These are phyloP conservation scores for Priocnemis perturbator DNA, from an alignment of 2,888 invertebrate species.

Conservation along the genomic window DNA sequence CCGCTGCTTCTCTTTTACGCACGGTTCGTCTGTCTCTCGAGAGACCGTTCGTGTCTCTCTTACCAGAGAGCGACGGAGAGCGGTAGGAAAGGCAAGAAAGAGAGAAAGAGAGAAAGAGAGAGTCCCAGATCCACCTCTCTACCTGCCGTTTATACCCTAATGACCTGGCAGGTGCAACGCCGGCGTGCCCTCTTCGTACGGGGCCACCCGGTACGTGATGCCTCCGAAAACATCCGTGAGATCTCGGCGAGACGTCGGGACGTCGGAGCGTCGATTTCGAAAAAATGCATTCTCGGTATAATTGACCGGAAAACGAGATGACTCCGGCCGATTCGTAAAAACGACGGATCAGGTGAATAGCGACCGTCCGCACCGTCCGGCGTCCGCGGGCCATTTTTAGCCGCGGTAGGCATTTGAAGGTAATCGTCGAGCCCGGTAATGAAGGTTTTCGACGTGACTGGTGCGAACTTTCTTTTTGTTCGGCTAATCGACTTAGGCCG, in stretches of 20 bases:
- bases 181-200: constrained; percentile 44
- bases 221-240: constrained; percentile 51
- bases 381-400: not conserved
- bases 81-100: constrained; percentile 4
- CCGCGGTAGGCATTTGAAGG: not conserved
- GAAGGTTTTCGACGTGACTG: too few species aligned
- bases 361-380: too few species aligned
- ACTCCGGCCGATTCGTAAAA: constrained; percentile 11
- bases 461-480: too few species aligned
- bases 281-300: constrained; percentile 30
- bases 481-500: too few species aligned
- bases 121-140: constrained; percentile 49
- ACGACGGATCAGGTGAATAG: constrained; percentile 25
- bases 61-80: not conserved
- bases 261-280: constrained; percentile 6
- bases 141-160: constrained; percentile 72
- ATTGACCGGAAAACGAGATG: constrained; percentile 26
- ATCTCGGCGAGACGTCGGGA: constrained; percentile 17
- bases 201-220: constrained; percentile 56
- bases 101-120: constrained; percentile 25
- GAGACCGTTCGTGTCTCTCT: constrained; percentile 33
- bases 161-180: constrained; percentile 72
- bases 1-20: constrained; percentile 35
- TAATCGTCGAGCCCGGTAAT: too few species aligned
- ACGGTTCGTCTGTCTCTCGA: constrained; percentile 31